These are phyloP conservation scores for Buathra laborator DNA, from an alignment of 2,888 invertebrate genomes.

Conservation along the genomic window DNA sequence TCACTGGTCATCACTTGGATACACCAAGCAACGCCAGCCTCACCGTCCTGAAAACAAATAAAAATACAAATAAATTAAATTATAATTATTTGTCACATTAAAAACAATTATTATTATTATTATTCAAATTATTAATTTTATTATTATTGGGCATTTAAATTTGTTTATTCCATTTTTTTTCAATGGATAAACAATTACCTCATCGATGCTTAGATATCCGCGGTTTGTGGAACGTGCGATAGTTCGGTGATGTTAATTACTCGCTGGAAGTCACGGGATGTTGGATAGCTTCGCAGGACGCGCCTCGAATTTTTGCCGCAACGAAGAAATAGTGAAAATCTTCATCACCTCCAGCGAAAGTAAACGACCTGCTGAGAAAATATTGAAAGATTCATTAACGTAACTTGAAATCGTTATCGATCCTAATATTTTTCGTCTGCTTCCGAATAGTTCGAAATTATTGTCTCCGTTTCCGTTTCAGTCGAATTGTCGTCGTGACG, in stretches of 20 bases:
- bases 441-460: neutral
- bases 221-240: conserved; percentile 63
- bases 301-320: conserved; percentile 73
- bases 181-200: conserved; percentile 66
- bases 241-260: conserved; percentile 39
- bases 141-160: conserved; percentile 11
- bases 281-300: conserved; percentile 71
- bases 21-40: conserved; percentile 82
- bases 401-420: neutral
- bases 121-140: neutral
- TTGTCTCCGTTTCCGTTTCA: neutral
- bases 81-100: neutral
- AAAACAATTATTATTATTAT: neutral
- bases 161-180: neutral
- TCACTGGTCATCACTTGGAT: conserved; percentile 82
- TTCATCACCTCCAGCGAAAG: conserved; percentile 81
- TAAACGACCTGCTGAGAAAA: conserved; percentile 79
- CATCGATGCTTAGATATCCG: conserved; percentile 69
- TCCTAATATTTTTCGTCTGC: neutral
- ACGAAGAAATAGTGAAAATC: conserved; percentile 70
- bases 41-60: conserved; percentile 77
- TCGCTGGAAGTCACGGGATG: conserved; percentile 69
- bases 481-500: neutral
- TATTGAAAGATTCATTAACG: conserved; percentile 27
- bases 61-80: conserved; percentile 8